Base-by-base conservation (phyloP, 64 coral and sea anemone genomes). In the Stylophora pistillata region DNA sequence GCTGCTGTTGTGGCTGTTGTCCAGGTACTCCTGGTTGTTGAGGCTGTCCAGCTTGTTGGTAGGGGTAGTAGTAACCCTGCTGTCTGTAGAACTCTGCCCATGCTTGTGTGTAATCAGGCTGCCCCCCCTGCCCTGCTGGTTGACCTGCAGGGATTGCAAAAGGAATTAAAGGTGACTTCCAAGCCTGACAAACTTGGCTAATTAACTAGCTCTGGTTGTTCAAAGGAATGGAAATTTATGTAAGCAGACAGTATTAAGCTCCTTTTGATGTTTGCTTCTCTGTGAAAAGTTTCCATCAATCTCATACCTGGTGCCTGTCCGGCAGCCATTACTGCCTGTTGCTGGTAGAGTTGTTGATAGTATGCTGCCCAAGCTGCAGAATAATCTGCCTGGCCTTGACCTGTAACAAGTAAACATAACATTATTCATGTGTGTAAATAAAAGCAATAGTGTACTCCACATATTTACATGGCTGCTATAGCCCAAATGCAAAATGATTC, bases 351-450 rank as follows among this genome's bases (percentile, higher is more conserved):
- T 63, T 99, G 95, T 54, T 98, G 97, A 86, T 95, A 99, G 60
- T 99, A 99, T 54, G 90, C 93, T 28, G 97, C 97, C 97, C 97
- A 99, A 7, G 97, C 97, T 23, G 97, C 97, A 53, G 93, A 87
- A 66, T 99, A 99, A 79, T 99, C 97, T 78, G 90, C 87, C 55
- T 98, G 96, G 12, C 86, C 72, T 72, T 95, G 86, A 58, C 21
- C 91, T 31, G 86, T 30, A 83, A 33, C 14, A 82, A 20, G n/a
- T 34, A 5, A 33, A 60, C 12, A 72, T 2, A 89, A 77, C 21
- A 25, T 17, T 41, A 11, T 30, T 31, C 55, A 32, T 17, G 28
- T 27, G 12, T 25, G 65, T 77, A 47, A 63, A 29, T 53, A 61
- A n/a, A 33, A 62, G 25, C 23, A 82, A 58, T 17, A 79, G 15